Percentiles rank a stretch among this genome's conserved stretches.
These are phyloP conservation scores for Clistopyga incitator DNA, from an alignment of 2,888 invertebrate species.

Conservation along the genomic window DNA sequence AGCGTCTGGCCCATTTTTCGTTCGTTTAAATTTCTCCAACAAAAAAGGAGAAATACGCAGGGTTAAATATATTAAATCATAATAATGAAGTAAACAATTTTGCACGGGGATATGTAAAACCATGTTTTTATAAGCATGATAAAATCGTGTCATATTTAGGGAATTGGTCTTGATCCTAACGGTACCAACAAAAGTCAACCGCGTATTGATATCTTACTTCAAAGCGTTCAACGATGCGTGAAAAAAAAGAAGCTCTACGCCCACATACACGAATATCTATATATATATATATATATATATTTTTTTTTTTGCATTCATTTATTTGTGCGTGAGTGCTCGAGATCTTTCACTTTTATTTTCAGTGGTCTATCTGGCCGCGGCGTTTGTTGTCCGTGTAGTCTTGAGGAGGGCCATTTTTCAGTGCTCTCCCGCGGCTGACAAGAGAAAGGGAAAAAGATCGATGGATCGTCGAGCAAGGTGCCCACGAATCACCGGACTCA, in stretches of 20 bases:
- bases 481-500: constrained; percentile 45
- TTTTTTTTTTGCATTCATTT: constrained; percentile 17
- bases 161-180: too few relatives aligned
- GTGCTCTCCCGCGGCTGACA: constrained; percentile 48
- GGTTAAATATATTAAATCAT: too few relatives aligned
- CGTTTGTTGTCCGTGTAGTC: constrained; percentile 1
- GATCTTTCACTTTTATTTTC: constrained; percentile 57
- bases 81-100: too few relatives aligned
- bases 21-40: constrained; percentile 12
- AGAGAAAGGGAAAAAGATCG: constrained; percentile 65
- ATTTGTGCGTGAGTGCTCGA: constrained; percentile 18
- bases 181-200: neutral
- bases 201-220: neutral
- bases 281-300: constrained; percentile 10
- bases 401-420: constrained; percentile 46
- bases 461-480: constrained; percentile 55
- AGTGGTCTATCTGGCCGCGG: constrained; percentile 24
- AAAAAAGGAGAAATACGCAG: too few relatives aligned
- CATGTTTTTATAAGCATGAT: neutral
- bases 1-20: neutral
- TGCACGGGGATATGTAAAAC: too few relatives aligned
- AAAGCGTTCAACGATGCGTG: neutral
- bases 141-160: neutral
- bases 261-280: too few relatives aligned
- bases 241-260: neutral